Base-by-base conservation (phyloP, 1,140 invertebrate species). In the Leptinotarsa defecta region DNA sequence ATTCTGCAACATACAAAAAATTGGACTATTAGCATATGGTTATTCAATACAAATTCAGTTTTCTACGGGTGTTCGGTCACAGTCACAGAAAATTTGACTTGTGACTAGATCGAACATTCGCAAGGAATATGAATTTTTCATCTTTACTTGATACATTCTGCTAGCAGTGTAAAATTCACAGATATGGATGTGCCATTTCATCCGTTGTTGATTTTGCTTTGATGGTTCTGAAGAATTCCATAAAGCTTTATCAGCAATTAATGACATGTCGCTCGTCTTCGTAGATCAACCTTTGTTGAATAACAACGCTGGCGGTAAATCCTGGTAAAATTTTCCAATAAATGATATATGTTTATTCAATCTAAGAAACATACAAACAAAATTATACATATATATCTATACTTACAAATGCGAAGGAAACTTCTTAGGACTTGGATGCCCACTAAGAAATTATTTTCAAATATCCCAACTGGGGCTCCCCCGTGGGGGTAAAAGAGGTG, bases 81-180 rank as follows among this genome's bases (percentile, higher is more conserved):
- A 80, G 83, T 85, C 83, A 72, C 84, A 85, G 73, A 75, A 57
- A 76, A 73, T 77, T 75, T 72, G 71, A 52, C 74, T 78, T 85
- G 84, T 84, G 84, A 85, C 84, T 85, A 85, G 84, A 85, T 83
- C 83, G 83, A 85, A 85, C 84, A 85, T 85, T 84, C 82, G 82
- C 81, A 78, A 65, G 75, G 73, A 78, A 76, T 78, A 76, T 78
- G 77, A 71, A 65, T n/a, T n/a, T 43, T 43, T 62, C 77, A 19
- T 43, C 74, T 57, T 63, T 73, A 43, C 34, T 43, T 11, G 34
- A 43, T 43, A 43, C 11, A 43, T 43, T 43, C 34, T 11, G 34
- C 34, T 11, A 11, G 34, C 6, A 43, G 8, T 43, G 34, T 43
- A 11, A 3, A 43, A 0, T 43, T n/a, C 15, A 57, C 5, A 8